phyloP scores from a whole-genome alignment of 2,888 invertebrate genomes.

The Dione juno region DNA sequence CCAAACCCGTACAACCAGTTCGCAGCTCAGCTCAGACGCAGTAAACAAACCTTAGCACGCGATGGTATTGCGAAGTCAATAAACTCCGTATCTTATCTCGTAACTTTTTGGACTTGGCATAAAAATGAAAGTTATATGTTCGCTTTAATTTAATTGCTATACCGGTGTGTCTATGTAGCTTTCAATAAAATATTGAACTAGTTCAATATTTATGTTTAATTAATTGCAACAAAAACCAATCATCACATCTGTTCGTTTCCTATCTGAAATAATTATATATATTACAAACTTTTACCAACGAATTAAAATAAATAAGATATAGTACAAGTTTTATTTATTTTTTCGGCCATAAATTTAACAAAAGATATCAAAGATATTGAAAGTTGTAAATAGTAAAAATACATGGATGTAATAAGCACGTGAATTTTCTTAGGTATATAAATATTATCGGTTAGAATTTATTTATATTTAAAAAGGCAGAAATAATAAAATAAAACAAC shows the following conservation, averaged over 20 bases:
- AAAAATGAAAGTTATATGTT: constrained; percentile 44
- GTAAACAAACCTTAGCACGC: constrained; percentile 77
- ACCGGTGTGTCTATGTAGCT: constrained; percentile 2
- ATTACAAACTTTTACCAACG: no score
- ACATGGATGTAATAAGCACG: no score
- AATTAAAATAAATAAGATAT: no score
- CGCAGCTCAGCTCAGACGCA: constrained; percentile 54
- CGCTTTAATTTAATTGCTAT: constrained; percentile 3
- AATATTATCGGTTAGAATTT: no score
- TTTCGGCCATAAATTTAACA: no score
- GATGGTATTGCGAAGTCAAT: constrained; percentile 63
- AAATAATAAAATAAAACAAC: no score
- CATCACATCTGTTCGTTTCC: not conserved
- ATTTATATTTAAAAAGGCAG: no score
- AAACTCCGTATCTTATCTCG: constrained; percentile 48
- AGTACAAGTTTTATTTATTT: no score
- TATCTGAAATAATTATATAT: not conserved
- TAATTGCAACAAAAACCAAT: constrained; percentile 6
- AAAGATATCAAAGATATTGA: no score
- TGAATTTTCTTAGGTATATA: no score
- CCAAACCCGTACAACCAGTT: constrained; percentile 75
- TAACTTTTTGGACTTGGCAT: constrained; percentile 27
- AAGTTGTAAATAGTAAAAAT: no score
- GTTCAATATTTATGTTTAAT: not conserved
- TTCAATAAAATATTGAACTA: constrained; percentile 1